These are phyloP conservation scores for Austrolebias charrua DNA, from an alignment of 2,797 vertebrate species.

Conservation along the genomic window DNA sequence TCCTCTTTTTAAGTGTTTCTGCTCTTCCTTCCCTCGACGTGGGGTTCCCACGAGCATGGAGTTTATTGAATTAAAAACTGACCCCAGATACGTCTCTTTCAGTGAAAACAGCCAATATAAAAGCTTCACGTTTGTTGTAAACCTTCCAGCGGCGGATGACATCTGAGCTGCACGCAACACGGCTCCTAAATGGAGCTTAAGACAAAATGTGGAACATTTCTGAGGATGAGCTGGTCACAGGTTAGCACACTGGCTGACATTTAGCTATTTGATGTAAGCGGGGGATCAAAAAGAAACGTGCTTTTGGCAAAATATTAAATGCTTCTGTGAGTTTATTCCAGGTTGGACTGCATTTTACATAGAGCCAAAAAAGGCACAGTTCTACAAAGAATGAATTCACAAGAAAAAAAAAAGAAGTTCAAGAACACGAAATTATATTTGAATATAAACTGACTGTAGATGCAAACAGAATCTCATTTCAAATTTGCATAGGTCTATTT, in stretches of 20 bases:
- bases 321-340: slow-evolving; percentile 11
- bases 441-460: background rate
- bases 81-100: slow-evolving; percentile 43
- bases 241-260: slow-evolving; percentile 13
- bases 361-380: background rate
- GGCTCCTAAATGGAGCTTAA: slow-evolving; percentile 11
- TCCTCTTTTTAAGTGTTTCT: slow-evolving; percentile 35
- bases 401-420: background rate
- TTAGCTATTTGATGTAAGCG: background rate
- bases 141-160: slow-evolving; percentile 41
- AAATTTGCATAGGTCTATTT: background rate
- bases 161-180: slow-evolving; percentile 26
- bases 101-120: slow-evolving; percentile 53
- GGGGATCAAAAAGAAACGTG: background rate
- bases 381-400: background rate
- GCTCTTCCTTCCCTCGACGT: slow-evolving; percentile 24
- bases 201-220: slow-evolving; percentile 5
- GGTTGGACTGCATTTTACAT: slow-evolving; percentile 2
- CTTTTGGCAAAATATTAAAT: slow-evolving; percentile 1
- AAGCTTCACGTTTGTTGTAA: slow-evolving; percentile 29
- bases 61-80: slow-evolving; percentile 62
- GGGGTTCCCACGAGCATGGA: slow-evolving; percentile 30
- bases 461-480: background rate
- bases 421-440: background rate
- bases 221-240: slow-evolving; percentile 8